Evolutionary conservation across 2,113 vertebrate species (phyloP), one percentile per base, ranked within the genome.

Genomic region (Pomatorhinus ruficollis): DNA sequence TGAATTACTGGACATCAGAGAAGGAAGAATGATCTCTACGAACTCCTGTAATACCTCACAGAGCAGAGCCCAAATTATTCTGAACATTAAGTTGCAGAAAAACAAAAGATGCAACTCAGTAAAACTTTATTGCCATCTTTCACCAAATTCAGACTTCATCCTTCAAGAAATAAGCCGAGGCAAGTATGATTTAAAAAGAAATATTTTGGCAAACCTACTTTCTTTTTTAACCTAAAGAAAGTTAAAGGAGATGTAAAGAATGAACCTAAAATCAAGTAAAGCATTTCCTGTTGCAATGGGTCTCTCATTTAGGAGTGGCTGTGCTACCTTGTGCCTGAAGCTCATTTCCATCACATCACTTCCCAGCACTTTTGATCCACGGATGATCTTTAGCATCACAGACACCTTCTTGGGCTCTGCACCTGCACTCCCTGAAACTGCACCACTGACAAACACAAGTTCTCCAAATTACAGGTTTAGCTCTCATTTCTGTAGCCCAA

Each of bases 331-430:
- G 35, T 33, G 37, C 24, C 77, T 39, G 56, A 65, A 56, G 8
- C 37, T 88, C 60, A 15, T 40, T 66, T 25, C 31, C 2, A 1
- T 6, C 27, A 0, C 3, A 14, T 30, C 60, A 5, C n/a, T 35
- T 50, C 65, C 52, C 75, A 1, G 45, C 42, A 40, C 31, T 59
- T 68, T 1, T 6, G 33, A 91, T 54, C 53, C 30, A n/a, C 24
- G 19, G 10, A n/a, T 10, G 20, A n/a, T 19, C 47, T 68, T 54
- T 0, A 54, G 59, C 71, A 85, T 15, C 79, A 59, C 42, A 75
- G 45, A 37, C n/a, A 71, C 31, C 50, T 66, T 39, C 24, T 3
- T 5, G 0, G 2, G 8, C n/a, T 49, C 65, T 25, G n/a, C 10
- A 8, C 30, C 64, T 37, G n/a, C 39, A 27, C 44, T 3, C n/a